phyloP scores from a whole-genome alignment of 1,140 invertebrate species.

The Pantala flavescens region DNA sequence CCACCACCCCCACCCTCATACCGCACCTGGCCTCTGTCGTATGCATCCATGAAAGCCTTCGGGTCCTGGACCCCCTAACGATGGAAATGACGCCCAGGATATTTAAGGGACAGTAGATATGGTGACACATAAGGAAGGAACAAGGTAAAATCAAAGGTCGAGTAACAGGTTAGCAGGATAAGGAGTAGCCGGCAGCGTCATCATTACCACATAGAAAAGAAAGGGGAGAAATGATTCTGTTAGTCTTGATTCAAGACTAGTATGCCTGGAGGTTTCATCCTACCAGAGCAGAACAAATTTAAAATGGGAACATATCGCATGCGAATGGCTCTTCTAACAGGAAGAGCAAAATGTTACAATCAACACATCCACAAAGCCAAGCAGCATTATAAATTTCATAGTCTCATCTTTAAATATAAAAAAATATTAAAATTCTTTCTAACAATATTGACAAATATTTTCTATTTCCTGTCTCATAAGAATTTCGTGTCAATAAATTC shows the following conservation, averaged over 20 bases:
- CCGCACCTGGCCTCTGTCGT: slow-evolving; percentile 12
- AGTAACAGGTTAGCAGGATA: background rate
- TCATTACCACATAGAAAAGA: slow-evolving; percentile 7
- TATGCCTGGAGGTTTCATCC: background rate
- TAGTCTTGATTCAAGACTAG: slow-evolving; percentile 1
- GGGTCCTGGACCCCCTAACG: slow-evolving; percentile 14
- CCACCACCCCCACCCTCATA: slow-evolving; percentile 33
- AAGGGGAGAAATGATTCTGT: background rate
- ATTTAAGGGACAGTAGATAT: too few relatives aligned
- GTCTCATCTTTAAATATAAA: background rate
- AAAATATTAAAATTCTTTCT: background rate
- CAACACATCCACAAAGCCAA: background rate
- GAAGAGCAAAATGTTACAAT: background rate
- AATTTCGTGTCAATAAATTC: background rate
- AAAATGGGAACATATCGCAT: background rate
- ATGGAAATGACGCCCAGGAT: background rate
- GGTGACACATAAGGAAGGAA: too few relatives aligned
- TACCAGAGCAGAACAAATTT: background rate
- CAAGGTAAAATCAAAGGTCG: too few relatives aligned
- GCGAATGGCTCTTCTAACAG: background rate
- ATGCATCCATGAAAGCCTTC: slow-evolving; percentile 16
- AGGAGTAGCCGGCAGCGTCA: background rate
- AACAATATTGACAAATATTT: background rate
- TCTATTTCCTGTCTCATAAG: background rate
- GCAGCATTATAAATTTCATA: background rate